These are phyloP conservation scores for Tonatia bakeri DNA, from an alignment of 2,113 vertebrate genomes.

Conservation along the genomic window DNA sequence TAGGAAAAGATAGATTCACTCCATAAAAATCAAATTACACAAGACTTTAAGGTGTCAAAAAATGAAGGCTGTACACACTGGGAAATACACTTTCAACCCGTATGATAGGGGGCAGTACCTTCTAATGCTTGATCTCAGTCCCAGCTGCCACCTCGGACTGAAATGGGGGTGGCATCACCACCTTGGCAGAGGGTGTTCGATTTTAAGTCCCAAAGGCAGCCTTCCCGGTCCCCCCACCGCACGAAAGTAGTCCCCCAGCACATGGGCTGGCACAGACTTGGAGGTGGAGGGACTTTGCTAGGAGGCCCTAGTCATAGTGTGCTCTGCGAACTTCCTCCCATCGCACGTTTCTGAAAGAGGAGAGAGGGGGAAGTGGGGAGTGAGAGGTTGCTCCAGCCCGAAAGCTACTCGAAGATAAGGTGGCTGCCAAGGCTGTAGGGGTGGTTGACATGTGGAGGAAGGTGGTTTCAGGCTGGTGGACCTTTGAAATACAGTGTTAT, in stretches of 20 bases:
- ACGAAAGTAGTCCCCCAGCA: no score
- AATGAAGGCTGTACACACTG: neutral
- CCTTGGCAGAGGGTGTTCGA: neutral
- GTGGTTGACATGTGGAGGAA: neutral
- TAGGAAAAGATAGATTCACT: neutral
- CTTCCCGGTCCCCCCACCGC: rapidly evolving
- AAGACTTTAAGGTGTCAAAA: neutral
- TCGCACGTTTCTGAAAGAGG: neutral
- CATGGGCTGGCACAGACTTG: neutral
- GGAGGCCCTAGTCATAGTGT: neutral
- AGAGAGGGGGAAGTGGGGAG: neutral
- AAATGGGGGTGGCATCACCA: neutral
- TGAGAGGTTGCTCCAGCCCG: neutral
- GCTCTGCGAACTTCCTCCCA: no score
- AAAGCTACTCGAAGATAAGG: neutral
- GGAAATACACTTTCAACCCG: neutral
- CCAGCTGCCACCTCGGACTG: neutral
- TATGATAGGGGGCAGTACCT: rapidly evolving
- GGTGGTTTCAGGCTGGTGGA: neutral
- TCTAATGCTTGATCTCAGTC: neutral
- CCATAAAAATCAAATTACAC: neutral
- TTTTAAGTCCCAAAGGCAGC: neutral
- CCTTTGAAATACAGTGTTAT: neutral
- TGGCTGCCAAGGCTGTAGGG: neutral
- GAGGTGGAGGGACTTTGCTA: neutral